phyloP scores from a whole-genome alignment of 1,140 invertebrate genomes.

The Lycorma delicatula region DNA sequence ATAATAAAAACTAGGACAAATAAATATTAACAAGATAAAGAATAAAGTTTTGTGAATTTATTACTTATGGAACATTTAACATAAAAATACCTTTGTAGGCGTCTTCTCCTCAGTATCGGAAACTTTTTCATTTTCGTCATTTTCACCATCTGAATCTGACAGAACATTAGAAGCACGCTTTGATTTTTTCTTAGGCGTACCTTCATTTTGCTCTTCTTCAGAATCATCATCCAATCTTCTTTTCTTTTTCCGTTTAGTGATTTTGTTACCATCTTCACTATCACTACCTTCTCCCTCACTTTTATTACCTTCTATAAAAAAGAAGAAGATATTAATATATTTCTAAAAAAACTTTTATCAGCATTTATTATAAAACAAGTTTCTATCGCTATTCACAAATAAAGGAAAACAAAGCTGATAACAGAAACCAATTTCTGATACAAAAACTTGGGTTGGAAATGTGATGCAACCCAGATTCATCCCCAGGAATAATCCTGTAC shows the following conservation, averaged over 20 bases:
- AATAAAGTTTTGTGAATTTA: neutral
- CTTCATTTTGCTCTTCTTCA: neutral
- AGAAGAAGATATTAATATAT: neutral
- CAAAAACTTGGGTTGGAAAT: neutral
- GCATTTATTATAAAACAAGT: neutral
- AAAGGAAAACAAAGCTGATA: constrained; percentile 2
- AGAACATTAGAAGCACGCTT: constrained; percentile 12
- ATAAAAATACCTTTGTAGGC: neutral
- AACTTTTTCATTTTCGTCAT: constrained; percentile 27
- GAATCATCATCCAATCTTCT: constrained; percentile 30
- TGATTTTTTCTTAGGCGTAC: neutral
- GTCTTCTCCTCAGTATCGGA: constrained; percentile 36
- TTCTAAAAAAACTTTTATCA: neutral
- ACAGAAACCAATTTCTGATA: neutral
- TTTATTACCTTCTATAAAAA: neutral
- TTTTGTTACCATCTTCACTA: constrained; percentile 17
- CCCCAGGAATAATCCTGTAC: too few relatives aligned
- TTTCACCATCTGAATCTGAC: constrained; percentile 45
- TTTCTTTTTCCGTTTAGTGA: constrained; percentile 2
- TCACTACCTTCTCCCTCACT: neutral
- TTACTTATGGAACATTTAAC: neutral
- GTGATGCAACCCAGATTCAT: neutral
- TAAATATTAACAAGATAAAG: neutral
- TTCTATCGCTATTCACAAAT: neutral
- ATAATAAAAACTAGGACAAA: neutral